Evolutionary conservation across 2,113 vertebrate genomes (phyloP).

Genomic region (Hemiprocne comata): DNA sequence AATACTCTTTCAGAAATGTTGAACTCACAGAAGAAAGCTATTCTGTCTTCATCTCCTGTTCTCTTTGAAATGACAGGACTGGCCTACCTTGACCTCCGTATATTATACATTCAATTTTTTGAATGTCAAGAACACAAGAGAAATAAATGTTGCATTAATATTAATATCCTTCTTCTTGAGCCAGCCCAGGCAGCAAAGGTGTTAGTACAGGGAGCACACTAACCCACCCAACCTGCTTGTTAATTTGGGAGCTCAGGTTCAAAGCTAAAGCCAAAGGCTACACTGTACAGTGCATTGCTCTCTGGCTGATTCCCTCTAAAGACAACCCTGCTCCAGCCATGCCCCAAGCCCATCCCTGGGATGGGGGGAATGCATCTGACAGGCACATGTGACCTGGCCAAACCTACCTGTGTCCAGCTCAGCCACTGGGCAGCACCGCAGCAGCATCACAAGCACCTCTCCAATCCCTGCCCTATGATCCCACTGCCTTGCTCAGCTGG

Average conservation of each 20-base stretch:
- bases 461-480: not conserved
- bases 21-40: not conserved
- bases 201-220: not conserved
- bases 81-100: not conserved
- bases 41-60: not conserved
- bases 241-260: not conserved
- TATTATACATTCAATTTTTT: slow-evolving; percentile 1
- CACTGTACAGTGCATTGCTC: rapidly evolving
- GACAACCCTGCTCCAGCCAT: not conserved
- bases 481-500: not conserved
- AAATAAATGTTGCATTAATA: slow-evolving; percentile 17
- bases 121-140: slow-evolving; percentile 13
- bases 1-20: not conserved
- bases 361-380: not conserved
- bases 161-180: not conserved
- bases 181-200: not conserved
- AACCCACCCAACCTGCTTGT: not conserved
- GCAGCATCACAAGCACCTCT: not conserved
- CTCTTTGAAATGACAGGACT: not conserved
- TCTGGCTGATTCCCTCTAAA: not conserved
- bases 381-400: not conserved
- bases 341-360: rapidly evolving
- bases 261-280: not conserved
- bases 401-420: not conserved
- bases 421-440: not conserved